Evolutionary conservation across 2,888 invertebrate genomes (phyloP).

Genomic region (Pandemis corylana): DNA sequence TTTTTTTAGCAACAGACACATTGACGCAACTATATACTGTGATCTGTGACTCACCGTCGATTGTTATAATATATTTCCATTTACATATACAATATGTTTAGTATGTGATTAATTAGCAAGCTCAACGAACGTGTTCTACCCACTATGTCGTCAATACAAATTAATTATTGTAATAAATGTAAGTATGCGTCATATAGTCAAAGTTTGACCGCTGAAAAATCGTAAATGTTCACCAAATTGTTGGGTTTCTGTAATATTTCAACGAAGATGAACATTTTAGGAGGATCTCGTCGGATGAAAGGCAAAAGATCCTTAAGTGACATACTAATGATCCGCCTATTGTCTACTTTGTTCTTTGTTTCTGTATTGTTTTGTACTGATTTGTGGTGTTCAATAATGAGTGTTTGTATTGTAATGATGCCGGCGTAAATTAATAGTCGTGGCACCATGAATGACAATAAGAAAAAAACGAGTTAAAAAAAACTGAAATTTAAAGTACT

Average conservation of each 20-base stretch:
- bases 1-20: not conserved
- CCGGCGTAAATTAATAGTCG: too few relatives aligned
- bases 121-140: not conserved
- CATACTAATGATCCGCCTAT: too few relatives aligned
- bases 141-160: constrained; percentile 8
- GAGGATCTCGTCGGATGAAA: too few relatives aligned
- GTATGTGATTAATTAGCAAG: constrained; percentile 9
- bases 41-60: constrained; percentile 4
- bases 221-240: not conserved
- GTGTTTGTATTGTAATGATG: too few relatives aligned
- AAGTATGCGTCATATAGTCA: constrained; percentile 4
- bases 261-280: too few relatives aligned
- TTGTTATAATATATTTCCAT: constrained; percentile 2
- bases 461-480: too few relatives aligned
- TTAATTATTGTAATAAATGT: constrained; percentile 1
- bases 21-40: not conserved
- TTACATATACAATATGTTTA: constrained; percentile 10
- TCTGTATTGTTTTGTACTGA: too few relatives aligned
- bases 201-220: not conserved
- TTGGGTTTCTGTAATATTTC: not conserved
- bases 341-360: too few relatives aligned
- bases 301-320: too few relatives aligned
- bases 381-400: too few relatives aligned
- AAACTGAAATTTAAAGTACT: too few relatives aligned
- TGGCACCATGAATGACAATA: too few relatives aligned